Evolutionary conservation across 2,888 invertebrate genomes (phyloP).

Genomic region (Mycalesis mineus): DNA sequence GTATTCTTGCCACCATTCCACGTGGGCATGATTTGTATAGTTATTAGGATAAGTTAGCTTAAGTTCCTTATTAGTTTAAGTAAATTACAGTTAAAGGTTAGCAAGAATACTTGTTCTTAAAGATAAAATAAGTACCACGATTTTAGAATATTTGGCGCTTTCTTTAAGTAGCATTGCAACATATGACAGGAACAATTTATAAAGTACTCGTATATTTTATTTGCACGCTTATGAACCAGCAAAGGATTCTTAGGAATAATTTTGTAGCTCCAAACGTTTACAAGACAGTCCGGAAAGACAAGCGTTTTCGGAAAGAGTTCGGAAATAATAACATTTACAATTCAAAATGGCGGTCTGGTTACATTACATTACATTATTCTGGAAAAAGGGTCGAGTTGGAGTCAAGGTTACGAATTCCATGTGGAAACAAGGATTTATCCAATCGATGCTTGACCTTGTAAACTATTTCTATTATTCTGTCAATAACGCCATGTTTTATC

Average conservation of each 20-base stretch:
- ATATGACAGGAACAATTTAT: too few relatives aligned
- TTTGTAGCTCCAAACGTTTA: constrained; percentile 1
- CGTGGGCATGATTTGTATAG: too few relatives aligned
- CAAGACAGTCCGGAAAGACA: constrained; percentile 12
- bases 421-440: neutral
- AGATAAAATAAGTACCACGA: too few relatives aligned
- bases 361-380: constrained; percentile 43
- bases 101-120: too few relatives aligned
- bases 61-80: too few relatives aligned
- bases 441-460: neutral
- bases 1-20: too few relatives aligned
- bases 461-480: too few relatives aligned
- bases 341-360: constrained; percentile 41
- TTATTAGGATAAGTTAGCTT: too few relatives aligned
- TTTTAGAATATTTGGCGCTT: too few relatives aligned
- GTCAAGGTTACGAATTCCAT: constrained; percentile 13
- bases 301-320: constrained; percentile 26
- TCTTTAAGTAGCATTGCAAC: too few relatives aligned
- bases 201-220: neutral
- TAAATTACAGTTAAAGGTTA: too few relatives aligned
- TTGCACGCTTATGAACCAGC: neutral
- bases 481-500: too few relatives aligned
- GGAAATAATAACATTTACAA: constrained; percentile 50
- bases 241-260: neutral
- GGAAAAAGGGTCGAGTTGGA: constrained; percentile 12